Evolutionary conservation across 2,113 vertebrate species (phyloP), one percentile per base, ranked within the genome.

Genomic region (Coptodon bakossiorum): DNA sequence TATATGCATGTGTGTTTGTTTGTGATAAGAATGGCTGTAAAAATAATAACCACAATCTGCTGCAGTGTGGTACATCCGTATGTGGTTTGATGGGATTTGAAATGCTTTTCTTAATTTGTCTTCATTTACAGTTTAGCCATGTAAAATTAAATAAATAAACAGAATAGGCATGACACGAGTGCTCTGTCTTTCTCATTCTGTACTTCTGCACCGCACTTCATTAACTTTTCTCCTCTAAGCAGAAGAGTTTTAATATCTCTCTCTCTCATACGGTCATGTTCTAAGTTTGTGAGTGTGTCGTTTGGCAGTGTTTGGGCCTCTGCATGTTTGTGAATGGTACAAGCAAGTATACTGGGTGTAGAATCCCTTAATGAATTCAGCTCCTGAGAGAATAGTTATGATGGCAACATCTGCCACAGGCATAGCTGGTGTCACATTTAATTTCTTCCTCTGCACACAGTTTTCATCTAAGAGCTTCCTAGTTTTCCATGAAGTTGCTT

Each of bases 81-180:
- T 53, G 45, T 68, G 54, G 38, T 83, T 89, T 89, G 82, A 90
- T 92, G 87, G 87, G 86, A 89, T 91, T 85, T 59, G 14, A 85
- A 84, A 82, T 80, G 57, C 40, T 19, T 87, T 71, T 86, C 63
- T 19, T 31, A 73, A 90, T 85, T 79, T 88, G 50, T n/a, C 5
- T 76, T 89, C 17, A 89, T 84, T 83, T 78, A 78, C 76, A 87
- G 63, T 86, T 83, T 54, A 88, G 43, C 22, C 31, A 2, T 79
- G 40, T 52, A 52, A 78, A 50, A 52, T 52, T n/a, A 50, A 52
- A 78, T 52, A 78, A 78, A 78, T 52, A 34, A 50, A 50, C 11
- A 52, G 24, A 88, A 83, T 54, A 73, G 81, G 54, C 24, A 73
- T 73, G 79, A 81, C 53, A 34, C 12, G 7, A 66, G 57, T 5